These are phyloP conservation scores for Lepidurus apus DNA, from an alignment of 1,140 invertebrate species.

Conservation along the genomic window DNA sequence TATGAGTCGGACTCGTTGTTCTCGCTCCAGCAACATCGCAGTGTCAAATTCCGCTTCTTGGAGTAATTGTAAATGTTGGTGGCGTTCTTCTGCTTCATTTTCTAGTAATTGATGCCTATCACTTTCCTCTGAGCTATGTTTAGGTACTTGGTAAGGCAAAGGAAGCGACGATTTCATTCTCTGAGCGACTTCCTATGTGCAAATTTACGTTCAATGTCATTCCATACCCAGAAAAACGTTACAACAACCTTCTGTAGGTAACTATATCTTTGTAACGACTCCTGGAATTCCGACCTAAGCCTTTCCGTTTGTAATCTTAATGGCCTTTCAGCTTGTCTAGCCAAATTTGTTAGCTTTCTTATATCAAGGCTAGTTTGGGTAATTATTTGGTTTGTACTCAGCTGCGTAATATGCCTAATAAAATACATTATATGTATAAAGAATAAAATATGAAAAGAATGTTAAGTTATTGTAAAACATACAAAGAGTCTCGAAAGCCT, in stretches of 20 bases:
- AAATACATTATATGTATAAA: conserved; percentile 35
- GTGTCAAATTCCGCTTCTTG: conserved; percentile 66
- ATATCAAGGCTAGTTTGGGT: conserved; percentile 66
- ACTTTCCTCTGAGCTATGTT: conserved; percentile 43
- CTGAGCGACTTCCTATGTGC: conserved; percentile 58
- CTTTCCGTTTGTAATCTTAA: conserved; percentile 76
- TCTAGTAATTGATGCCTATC: conserved; percentile 45
- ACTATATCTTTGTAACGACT: conserved; percentile 69
- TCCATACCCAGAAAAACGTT: conserved; percentile 28
- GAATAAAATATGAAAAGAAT: conserved; percentile 33
- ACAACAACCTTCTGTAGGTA: conserved; percentile 64
- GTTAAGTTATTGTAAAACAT: conserved; percentile 42
- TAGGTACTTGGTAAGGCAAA: conserved; percentile 45
- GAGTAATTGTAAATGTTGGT: conserved; percentile 47
- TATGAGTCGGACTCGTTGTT: conserved; percentile 64
- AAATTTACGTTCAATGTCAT: conserved; percentile 25
- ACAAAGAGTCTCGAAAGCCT: conserved; percentile 59
- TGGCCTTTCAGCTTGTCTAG: conserved; percentile 62
- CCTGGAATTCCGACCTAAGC: conserved; percentile 71
- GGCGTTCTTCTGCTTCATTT: conserved; percentile 42
- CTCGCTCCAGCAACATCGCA: conserved; percentile 64
- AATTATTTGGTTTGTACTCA: conserved; percentile 67
- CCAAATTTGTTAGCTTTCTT: conserved; percentile 59
- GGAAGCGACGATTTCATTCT: conserved; percentile 71
- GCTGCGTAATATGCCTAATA: conserved; percentile 69